Percentiles rank a stretch among this genome's conserved stretches.
These are phyloP conservation scores for Marmota flaviventris DNA, from an alignment of 2,113 vertebrate species.

Conservation along the genomic window DNA sequence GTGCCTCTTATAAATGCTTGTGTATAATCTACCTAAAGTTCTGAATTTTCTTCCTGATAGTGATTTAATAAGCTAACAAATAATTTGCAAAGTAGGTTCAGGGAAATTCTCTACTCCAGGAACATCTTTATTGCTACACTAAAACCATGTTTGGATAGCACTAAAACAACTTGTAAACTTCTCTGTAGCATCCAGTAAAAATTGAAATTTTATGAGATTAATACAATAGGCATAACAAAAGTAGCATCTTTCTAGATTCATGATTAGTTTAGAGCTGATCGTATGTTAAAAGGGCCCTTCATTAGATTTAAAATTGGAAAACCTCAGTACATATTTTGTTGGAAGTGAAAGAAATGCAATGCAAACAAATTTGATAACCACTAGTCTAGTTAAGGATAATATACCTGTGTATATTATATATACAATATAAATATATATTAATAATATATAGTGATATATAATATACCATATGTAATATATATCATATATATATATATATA, in stretches of 20 bases:
- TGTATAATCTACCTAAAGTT: not conserved
- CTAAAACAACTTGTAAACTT: constrained; percentile 23
- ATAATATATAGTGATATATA: too few relatives aligned
- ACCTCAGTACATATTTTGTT: not conserved
- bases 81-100: not conserved
- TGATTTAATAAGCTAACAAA: not conserved
- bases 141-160: not conserved
- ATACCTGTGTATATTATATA: too few relatives aligned
- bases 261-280: not conserved
- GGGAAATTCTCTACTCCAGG: not conserved
- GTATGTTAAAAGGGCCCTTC: not conserved
- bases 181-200: not conserved
- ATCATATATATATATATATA: too few relatives aligned
- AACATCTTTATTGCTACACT: constrained; percentile 21
- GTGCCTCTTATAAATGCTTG: not conserved
- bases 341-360: not conserved
- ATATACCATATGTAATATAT: too few relatives aligned
- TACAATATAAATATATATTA: too few relatives aligned
- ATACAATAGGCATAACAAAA: not conserved
- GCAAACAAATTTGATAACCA: not conserved
- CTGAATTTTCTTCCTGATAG: not conserved
- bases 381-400: not conserved
- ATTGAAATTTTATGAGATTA: constrained; percentile 29
- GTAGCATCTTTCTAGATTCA: not conserved
- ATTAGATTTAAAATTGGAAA: constrained; percentile 53